Percentiles rank a stretch among this genome's conserved stretches.
Conservation (phyloP, 1,140 invertebrate species). For the Atopsyche davidsoni region DNA sequence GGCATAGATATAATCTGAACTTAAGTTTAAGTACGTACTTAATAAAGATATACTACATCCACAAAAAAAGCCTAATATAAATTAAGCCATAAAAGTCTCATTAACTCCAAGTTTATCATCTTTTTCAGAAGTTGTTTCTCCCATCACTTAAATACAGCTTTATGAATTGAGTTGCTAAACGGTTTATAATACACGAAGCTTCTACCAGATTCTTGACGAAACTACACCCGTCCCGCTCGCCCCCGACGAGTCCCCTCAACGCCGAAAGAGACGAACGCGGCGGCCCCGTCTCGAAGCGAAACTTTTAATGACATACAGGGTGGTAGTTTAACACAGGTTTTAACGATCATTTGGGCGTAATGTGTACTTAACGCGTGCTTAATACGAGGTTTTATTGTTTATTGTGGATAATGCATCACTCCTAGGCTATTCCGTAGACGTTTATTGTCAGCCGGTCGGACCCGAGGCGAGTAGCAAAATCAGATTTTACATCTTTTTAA, state of each 20-base stretch:
- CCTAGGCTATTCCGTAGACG: conserved; percentile 15
- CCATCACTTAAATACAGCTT: conserved; percentile 21
- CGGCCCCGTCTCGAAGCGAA: conserved; percentile 10
- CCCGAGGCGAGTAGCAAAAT: too few species aligned
- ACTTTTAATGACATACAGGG: conserved; percentile 29
- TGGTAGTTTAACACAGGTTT: conserved; percentile 24
- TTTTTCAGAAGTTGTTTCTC: conserved; percentile 7
- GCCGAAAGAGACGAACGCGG: conserved; percentile 4
- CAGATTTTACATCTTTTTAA: too few species aligned
- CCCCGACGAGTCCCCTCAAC: background rate
- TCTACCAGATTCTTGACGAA: conserved; percentile 3
- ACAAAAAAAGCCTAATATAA: background rate
- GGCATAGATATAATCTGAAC: too few species aligned
- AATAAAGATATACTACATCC: background rate
- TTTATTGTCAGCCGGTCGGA: too few species aligned
- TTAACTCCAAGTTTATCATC: conserved; percentile 14
- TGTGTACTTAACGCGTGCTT: conserved; percentile 14
- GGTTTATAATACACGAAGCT: conserved; percentile 13
- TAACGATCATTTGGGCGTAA: conserved; percentile 21
- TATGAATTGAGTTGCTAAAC: conserved; percentile 25
- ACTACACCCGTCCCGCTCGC: conserved; percentile 19
- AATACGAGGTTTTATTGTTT: conserved; percentile 27
- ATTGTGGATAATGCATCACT: conserved; percentile 24
- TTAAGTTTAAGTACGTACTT: too few species aligned
- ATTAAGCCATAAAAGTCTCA: background rate